Evolutionary conservation across 2,888 invertebrate genomes (phyloP), one percentile per base, ranked within the genome.

Genomic region (Arctia plantaginis): DNA sequence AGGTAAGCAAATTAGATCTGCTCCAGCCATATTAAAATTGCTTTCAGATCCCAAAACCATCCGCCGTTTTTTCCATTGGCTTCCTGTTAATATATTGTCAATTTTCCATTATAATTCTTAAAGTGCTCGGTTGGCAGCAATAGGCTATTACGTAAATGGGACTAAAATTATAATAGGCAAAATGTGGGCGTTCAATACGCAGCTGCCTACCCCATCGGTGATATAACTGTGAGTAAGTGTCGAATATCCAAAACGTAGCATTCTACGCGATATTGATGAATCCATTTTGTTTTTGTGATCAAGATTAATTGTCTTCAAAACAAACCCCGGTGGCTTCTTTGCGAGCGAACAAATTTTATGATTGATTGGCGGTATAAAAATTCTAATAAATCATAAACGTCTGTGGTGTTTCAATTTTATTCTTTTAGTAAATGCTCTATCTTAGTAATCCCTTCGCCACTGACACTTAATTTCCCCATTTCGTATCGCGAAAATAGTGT

Each of bases 241-340:
- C 51, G 64, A n/a, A 71, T 66, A 72, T 44, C 30, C 59, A 23
- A 67, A 67, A 72, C 67, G 44, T 33, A 47, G 27, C 69, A 20
- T 73, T 51, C 39, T 72, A 15, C n/a, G 13, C 59, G 41, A 41
- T n/a, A 66, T 47, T 67, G 41, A 76, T n/a, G 47, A 78, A 69
- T 70, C 66, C 64, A 71, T 72, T 76, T 73, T 66, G 44, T 41
- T 71, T 41, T 75, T 80, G 66, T 85, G 79, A 82, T 82, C 79
- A 84, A 77, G 77, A 83, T 75, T 80, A 80, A 83, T 83, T 76
- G 76, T 80, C 69, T 76, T 78, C 70, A 79, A 71, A 81, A 82
- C 79, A 77, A 77, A 77, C 75, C 71, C 74, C 74, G 67, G 51
- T 74, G 75, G 76, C 77, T 80, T 78, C 74, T 75, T 72, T 69